Conservation (phyloP, 2,113 vertebrate species). For the Tauraco erythrolophus region DNA sequence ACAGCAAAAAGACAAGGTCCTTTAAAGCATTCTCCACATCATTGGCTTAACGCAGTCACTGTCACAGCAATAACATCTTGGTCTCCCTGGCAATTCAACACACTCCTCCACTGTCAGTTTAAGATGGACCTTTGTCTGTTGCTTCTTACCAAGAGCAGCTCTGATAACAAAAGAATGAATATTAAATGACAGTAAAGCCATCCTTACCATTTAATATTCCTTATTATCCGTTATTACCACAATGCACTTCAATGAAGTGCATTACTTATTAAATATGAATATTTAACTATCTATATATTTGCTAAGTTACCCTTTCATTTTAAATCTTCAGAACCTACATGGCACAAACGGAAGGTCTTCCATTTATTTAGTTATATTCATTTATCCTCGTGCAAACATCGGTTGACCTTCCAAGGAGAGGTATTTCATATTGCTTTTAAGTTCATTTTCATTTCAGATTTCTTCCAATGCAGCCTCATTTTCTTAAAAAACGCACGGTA, state of each 20-base stretch:
- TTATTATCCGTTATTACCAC: not conserved
- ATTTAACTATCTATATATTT: not conserved
- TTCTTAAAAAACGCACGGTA: not conserved
- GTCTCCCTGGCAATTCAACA: not conserved
- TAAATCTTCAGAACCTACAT: not conserved
- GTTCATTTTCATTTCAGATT: not conserved
- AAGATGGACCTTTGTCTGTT: not conserved
- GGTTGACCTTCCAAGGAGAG: not conserved
- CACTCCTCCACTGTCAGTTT: not conserved
- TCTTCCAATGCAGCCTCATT: not conserved
- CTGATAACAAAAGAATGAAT: not conserved
- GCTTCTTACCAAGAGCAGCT: not conserved
- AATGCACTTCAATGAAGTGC: not conserved
- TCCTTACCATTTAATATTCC: not conserved
- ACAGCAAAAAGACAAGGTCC: not conserved
- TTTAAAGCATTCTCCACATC: not conserved
- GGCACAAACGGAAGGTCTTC: not conserved
- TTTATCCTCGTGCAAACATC: not conserved
- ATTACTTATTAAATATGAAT: not conserved
- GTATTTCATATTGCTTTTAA: not conserved
- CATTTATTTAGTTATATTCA: not conserved
- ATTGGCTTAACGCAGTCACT: not conserved
- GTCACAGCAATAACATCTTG: rapidly evolving
- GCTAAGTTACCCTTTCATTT: not conserved
- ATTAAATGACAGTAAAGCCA: not conserved